Percentiles rank a stretch among this genome's conserved stretches.
Conservation (phyloP, 2,113 vertebrate species). For the Myotis brandtii region DNA sequence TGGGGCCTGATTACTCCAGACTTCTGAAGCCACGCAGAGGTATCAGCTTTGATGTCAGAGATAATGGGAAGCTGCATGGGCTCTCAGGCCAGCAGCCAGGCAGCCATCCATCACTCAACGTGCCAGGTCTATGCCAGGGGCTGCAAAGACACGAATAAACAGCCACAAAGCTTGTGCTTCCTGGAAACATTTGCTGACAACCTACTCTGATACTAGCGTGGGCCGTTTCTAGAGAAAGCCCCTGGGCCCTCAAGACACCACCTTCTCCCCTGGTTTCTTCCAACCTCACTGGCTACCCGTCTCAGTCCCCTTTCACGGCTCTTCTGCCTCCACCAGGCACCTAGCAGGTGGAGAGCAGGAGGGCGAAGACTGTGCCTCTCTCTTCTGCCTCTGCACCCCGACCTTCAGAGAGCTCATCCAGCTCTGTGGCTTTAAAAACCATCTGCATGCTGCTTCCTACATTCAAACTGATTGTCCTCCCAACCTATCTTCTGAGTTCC, state of each 20-base stretch:
- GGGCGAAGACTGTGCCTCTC: not conserved
- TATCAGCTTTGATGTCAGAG: conserved; percentile 56
- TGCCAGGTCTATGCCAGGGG: not conserved
- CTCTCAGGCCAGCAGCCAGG: not conserved
- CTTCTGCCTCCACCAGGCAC: not conserved
- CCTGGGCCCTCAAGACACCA: not conserved
- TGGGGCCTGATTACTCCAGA: not conserved
- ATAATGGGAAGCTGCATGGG: not conserved
- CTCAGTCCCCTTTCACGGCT: not conserved
- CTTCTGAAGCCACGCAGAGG: not conserved
- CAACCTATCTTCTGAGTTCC: not conserved
- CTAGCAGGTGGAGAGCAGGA: not conserved
- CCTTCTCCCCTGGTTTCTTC: not conserved
- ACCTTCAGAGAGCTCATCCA: not conserved
- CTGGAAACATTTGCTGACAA: not conserved
- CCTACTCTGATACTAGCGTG: not conserved
- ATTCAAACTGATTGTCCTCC: not conserved
- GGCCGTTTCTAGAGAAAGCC: not conserved
- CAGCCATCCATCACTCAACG: not conserved
- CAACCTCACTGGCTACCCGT: not conserved
- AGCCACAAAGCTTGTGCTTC: not conserved
- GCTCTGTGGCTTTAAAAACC: not conserved
- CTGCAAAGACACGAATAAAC: not conserved
- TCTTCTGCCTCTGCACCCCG: not conserved
- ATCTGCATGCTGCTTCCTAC: not conserved